These are phyloP conservation scores for Meiosimyza decipiens DNA, from an alignment of 2,888 invertebrate species.

Conservation along the genomic window DNA sequence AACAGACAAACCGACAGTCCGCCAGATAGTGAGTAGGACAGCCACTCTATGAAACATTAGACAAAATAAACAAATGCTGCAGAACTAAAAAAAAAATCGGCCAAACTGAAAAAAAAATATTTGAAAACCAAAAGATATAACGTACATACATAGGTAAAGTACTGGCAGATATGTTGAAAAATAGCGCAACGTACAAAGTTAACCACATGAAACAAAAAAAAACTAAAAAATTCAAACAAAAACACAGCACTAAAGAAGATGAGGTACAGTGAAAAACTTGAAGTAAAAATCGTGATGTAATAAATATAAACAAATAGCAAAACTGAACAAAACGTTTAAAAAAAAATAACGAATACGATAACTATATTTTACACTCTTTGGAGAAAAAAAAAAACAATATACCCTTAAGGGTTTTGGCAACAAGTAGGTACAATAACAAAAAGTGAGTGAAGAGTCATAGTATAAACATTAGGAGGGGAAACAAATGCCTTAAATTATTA, in stretches of 20 bases:
- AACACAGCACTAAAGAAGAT: not conserved
- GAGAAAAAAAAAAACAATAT: conserved; percentile 5
- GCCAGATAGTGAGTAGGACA: not conserved
- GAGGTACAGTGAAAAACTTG: conserved; percentile 4
- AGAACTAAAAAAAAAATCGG: conserved; percentile 4
- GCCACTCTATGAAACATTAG: conserved; percentile 24
- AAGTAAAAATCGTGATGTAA: conserved; percentile 52
- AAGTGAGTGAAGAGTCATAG: not conserved
- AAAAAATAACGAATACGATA: conserved; percentile 33
- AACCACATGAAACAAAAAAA: not conserved
- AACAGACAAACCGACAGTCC: conserved; percentile 13
- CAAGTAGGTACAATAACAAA: not conserved
- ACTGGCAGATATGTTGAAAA: too few relatives aligned
- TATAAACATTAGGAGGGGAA: not conserved
- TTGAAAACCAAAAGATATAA: too few relatives aligned
- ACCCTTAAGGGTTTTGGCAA: conserved; percentile 18
- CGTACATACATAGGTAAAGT: too few relatives aligned
- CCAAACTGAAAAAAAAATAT: conserved; percentile 7
- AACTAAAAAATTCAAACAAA: conserved; percentile 6
- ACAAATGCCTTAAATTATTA: conserved; percentile 1
- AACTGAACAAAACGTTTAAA: conserved; percentile 31
- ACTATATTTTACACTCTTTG: too few relatives aligned
- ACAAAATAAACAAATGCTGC: conserved; percentile 21
- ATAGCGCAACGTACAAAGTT: too few relatives aligned
- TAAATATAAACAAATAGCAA: conserved; percentile 50